Evolutionary conservation across 1,140 invertebrate species (phyloP), one percentile per base, ranked within the genome.

Genomic region (Drosophila ambigua): DNA sequence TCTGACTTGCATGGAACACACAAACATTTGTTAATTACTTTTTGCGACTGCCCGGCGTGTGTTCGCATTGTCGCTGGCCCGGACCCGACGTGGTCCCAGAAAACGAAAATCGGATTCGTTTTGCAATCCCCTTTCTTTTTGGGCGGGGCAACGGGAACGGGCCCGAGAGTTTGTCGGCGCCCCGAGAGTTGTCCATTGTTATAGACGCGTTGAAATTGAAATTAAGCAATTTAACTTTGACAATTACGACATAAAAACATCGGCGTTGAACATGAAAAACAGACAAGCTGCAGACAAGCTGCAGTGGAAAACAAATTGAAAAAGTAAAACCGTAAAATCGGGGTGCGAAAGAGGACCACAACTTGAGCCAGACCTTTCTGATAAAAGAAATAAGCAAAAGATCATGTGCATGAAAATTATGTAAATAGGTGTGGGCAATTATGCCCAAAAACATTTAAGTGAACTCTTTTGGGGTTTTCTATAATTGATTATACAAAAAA

Each of bases 11-110:
- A 50, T 61, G 61, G 44, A 53, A 57, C 66, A 54, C 65, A 79
- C 60, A 66, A 82, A 66, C 61, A 79, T 82, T 88, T 82, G 62
- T 72, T 87, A 82, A 82, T 82, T 88, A 81, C 75, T 79, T 87
- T 87, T 88, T 11, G 31, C 31, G 31, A 35, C 31, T 35, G 31
- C 31, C 31, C 31, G 31, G 9, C 31, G 31, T 35, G 31, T 35
- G 20, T 20, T 20, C 20, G 20, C 20, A 20, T 20, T 20, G 31
- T 7, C 28, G 6, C 28, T 6, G 5, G 4, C 6, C 5, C n/a
- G n/a, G n/a, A n/a, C 41, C 45, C 43, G 23, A 9, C 44, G 53
- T 50, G 46, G 48, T 23, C 62, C n/a, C 65, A 69, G 43, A 48
- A 59, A 26, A 52, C 28, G 35, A 58, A 58, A 61, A 54, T 55